Evolutionary conservation across 2,888 invertebrate species (phyloP).

Genomic region (Melipona beecheii): DNA sequence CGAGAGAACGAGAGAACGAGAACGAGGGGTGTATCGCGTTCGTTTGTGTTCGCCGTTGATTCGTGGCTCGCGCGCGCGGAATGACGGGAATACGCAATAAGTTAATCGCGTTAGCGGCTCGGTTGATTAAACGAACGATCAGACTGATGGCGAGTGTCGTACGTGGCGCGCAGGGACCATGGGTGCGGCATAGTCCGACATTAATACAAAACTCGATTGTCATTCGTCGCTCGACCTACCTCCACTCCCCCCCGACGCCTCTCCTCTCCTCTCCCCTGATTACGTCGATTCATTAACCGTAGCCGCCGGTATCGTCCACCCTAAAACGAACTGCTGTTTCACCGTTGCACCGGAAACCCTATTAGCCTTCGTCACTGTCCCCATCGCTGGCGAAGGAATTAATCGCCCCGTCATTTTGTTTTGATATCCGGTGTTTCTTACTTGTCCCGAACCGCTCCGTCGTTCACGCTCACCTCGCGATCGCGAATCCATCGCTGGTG

Average conservation of each 20-base stretch:
- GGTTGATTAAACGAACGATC: constrained; percentile 80
- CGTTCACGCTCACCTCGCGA: too few relatives aligned
- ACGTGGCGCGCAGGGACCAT: constrained; percentile 60
- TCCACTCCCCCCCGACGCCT: not conserved
- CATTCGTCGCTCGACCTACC: constrained; percentile 72
- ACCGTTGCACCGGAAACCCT: constrained; percentile 38
- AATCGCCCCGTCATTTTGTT: constrained; percentile 4
- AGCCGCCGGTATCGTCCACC: constrained; percentile 43
- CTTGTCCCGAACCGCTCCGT: too few relatives aligned
- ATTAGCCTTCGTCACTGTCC: constrained; percentile 41
- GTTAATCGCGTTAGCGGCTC: constrained; percentile 79
- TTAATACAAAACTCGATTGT: constrained; percentile 79
- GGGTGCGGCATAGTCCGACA: constrained; percentile 68
- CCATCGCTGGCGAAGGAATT: constrained; percentile 1
- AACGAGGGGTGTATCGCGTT: constrained; percentile 71
- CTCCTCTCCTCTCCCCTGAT: constrained; percentile 63
- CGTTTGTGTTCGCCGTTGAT: constrained; percentile 78
- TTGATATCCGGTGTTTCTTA: not conserved
- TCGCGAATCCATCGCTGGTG: too few relatives aligned
- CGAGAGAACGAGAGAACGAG: not conserved
- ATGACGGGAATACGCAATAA: constrained; percentile 78
- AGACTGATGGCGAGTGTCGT: constrained; percentile 69
- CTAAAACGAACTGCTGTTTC: constrained; percentile 56
- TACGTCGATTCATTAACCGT: constrained; percentile 72
- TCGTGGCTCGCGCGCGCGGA: constrained; percentile 77